Conservation (phyloP, 2,888 invertebrate species). For the Amphimallon solstitiale region DNA sequence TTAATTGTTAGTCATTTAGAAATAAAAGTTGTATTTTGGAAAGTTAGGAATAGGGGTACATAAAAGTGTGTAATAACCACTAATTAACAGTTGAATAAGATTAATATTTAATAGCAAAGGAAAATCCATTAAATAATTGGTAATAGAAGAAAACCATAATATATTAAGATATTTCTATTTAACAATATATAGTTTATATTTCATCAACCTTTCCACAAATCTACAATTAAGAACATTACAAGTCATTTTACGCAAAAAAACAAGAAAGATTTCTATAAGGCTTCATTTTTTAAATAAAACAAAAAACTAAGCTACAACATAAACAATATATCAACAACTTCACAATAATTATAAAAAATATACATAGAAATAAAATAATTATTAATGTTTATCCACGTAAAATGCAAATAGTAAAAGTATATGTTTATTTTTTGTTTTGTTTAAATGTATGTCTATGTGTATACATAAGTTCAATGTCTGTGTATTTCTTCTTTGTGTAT, state of each 20-base stretch:
- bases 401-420: slow-evolving; percentile 58
- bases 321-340: slow-evolving; percentile 62
- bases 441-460: slow-evolving; percentile 48
- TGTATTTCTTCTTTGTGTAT: background rate
- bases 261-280: slow-evolving; percentile 59
- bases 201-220: slow-evolving; percentile 67
- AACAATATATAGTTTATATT: slow-evolving; percentile 67
- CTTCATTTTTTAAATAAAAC: slow-evolving; percentile 57
- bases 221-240: slow-evolving; percentile 66
- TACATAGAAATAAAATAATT: slow-evolving; percentile 55
- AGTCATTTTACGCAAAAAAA: slow-evolving; percentile 62
- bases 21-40: too few relatives aligned
- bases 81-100: background rate
- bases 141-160: slow-evolving; percentile 49
- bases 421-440: slow-evolving; percentile 43
- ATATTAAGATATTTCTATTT: slow-evolving; percentile 67
- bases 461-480: slow-evolving; percentile 44
- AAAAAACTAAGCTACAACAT: slow-evolving; percentile 62
- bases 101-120: slow-evolving; percentile 6
- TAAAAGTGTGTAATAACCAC: too few relatives aligned
- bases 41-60: too few relatives aligned
- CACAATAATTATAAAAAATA: slow-evolving; percentile 60
- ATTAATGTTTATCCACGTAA: slow-evolving; percentile 60
- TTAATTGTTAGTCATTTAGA: too few relatives aligned
- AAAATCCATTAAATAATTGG: slow-evolving; percentile 38